Evolutionary conservation across 2,888 invertebrate genomes (phyloP), one percentile per base, ranked within the genome.

Genomic region (Plebejus melissa): DNA sequence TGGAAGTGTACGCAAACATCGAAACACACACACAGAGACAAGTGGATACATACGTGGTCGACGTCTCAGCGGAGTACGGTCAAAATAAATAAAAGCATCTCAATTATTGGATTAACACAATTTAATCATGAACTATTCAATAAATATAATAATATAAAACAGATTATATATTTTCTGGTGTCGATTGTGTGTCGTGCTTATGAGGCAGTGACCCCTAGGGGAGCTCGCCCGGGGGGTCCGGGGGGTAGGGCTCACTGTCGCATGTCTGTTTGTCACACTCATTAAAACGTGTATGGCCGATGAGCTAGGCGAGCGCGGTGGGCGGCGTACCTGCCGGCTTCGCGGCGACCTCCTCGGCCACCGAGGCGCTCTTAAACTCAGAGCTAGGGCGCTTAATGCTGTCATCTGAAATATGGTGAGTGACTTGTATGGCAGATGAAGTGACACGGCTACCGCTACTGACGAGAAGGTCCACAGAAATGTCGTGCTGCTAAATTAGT

Each of bases 341-440:
- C 88, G 85, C 81, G 86, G 86, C 84, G 80, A 85, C 86, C 82
- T 92, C 94, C 83, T 93, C 94, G 82, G 90, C 91, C 86, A 92
- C 88, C 84, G 92, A 93, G 82, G 88, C 87, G 84, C 96, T 96
- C 92, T 97, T 97, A 86, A 97, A 96, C 94, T 97, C 97, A 94
- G 97, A 97, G 94, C 97, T 97, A 88, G 97, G 97, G 93, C 97
- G 96, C 90, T 96, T 96, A 88, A 96, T 95, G 88, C 95, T 95
- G 88, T 97, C 97, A 91, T 96, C 96, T 97, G 89, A 87, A 93
- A 94, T 87, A 87, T 89, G 88, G 89, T 88, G 88, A 90, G 89
- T 87, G 91, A 88, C 82, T 89, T 89, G 91, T 91, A 90, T 91
- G 91, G 87, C 86, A 83, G 87, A 87, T 90, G 90, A 86, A 82